phyloP scores from a whole-genome alignment of 2,797 vertebrate species.

The Centroberyx gerrardi region DNA sequence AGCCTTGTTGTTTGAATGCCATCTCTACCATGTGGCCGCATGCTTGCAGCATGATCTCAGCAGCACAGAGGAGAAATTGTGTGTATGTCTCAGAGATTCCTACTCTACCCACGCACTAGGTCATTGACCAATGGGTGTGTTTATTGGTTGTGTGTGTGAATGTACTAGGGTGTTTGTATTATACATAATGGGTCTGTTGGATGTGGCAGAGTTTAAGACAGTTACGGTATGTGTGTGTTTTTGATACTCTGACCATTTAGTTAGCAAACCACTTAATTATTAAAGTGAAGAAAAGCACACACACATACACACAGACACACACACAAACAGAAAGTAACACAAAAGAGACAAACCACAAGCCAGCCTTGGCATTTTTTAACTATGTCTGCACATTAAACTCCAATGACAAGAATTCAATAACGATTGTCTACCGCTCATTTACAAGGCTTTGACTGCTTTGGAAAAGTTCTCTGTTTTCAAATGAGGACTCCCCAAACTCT shows the following conservation, averaged over 20 bases:
- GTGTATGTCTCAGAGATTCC: conserved; percentile 82
- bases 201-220: conserved; percentile 44
- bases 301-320: conserved; percentile 19
- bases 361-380: conserved; percentile 35
- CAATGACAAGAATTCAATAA: conserved; percentile 55
- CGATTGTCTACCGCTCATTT: conserved; percentile 54
- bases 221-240: conserved; percentile 57
- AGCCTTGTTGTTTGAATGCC: conserved; percentile 76
- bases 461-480: conserved; percentile 62
- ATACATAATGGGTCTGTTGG: conserved; percentile 54
- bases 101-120: conserved; percentile 78
- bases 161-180: conserved; percentile 63
- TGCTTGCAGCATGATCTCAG: conserved; percentile 81
- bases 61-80: conserved; percentile 82
- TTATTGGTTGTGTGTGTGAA: conserved; percentile 47
- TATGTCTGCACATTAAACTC: conserved; percentile 45
- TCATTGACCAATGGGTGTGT: conserved; percentile 64
- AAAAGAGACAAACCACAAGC: conserved; percentile 39
- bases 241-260: conserved; percentile 41
- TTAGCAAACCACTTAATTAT: conserved; percentile 59
- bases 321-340: conserved; percentile 37
- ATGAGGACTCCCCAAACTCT: conserved; percentile 56
- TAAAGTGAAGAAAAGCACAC: conserved; percentile 29
- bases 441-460: conserved; percentile 42
- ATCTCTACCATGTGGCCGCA: conserved; percentile 77